Evolutionary conservation across 2,113 vertebrate genomes (phyloP).

Genomic region (Halcyon senegalensis): DNA sequence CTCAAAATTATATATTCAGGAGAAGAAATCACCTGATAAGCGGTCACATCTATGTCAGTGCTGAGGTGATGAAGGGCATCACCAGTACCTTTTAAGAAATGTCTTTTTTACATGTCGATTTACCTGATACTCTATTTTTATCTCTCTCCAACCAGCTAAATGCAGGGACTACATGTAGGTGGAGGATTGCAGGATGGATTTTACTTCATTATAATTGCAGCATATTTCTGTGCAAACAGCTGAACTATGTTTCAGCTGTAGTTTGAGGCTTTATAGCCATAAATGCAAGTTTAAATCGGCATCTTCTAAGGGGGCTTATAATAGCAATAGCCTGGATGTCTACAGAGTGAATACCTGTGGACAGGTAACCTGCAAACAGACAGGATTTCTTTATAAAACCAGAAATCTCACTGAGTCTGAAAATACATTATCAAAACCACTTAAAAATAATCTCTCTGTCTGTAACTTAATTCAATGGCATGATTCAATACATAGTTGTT

Average conservation of each 20-base stretch:
- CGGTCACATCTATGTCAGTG: not conserved
- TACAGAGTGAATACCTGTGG: not conserved
- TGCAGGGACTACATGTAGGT: not conserved
- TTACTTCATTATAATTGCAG: not conserved
- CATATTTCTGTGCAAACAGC: constrained; percentile 7
- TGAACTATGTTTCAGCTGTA: not conserved
- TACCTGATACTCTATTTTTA: constrained; percentile 31
- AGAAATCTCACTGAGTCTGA: not conserved
- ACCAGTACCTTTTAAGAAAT: not conserved
- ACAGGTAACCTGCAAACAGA: not conserved
- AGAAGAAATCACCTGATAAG: not conserved
- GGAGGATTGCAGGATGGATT: not conserved
- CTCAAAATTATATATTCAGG: not conserved
- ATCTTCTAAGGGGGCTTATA: not conserved
- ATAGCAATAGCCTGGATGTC: not conserved
- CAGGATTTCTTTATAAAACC: not conserved
- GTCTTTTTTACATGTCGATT: not conserved
- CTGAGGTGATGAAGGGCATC: not conserved
- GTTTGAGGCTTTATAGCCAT: not conserved
- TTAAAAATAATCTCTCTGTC: not conserved
- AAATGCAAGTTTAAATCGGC: not conserved
- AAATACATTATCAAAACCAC: not conserved
- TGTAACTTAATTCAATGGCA: not conserved
- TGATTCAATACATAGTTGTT: not conserved
- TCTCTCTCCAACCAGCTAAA: not conserved